Percentiles rank a stretch among this genome's conserved stretches.
Evolutionary conservation across 2,113 vertebrate genomes (phyloP).

Genomic region (Myrmecophaga tridactyla): DNA sequence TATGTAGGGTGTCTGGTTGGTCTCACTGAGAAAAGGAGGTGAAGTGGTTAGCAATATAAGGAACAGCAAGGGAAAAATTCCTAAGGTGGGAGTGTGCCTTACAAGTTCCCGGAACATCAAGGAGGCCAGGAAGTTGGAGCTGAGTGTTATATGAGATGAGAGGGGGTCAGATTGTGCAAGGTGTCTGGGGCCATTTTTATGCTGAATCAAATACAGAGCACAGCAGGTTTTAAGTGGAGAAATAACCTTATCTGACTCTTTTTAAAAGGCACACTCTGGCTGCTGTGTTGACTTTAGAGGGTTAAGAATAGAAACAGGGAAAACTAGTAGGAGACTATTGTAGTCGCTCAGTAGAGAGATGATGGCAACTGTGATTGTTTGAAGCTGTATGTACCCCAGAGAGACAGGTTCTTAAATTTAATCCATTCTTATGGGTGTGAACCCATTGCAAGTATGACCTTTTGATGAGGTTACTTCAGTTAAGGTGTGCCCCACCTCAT

Average conservation of each 20-base stretch:
- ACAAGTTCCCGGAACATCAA: neutral
- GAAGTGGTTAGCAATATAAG: neutral
- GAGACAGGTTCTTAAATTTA: too few species aligned
- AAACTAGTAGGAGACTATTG: neutral
- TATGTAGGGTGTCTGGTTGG: neutral
- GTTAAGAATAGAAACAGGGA: neutral
- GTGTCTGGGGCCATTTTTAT: neutral
- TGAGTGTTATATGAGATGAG: neutral
- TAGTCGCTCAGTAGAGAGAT: neutral
- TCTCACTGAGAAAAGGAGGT: neutral
- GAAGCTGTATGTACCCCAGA: too few species aligned
- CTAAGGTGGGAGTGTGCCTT: neutral
- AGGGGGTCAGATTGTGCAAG: neutral
- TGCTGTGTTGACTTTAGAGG: neutral
- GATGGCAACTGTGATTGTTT: neutral
- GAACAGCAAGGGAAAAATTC: neutral
- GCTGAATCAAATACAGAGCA: neutral
- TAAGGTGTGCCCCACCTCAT: too few species aligned
- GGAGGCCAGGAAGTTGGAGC: neutral
- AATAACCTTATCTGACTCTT: neutral
- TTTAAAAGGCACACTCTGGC: neutral
- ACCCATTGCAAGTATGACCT: too few species aligned
- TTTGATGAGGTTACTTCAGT: too few species aligned
- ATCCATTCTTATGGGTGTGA: too few species aligned
- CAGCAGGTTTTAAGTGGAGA: neutral